Conservation (phyloP, 2,113 vertebrate species). For the Dasyprocta punctata region DNA sequence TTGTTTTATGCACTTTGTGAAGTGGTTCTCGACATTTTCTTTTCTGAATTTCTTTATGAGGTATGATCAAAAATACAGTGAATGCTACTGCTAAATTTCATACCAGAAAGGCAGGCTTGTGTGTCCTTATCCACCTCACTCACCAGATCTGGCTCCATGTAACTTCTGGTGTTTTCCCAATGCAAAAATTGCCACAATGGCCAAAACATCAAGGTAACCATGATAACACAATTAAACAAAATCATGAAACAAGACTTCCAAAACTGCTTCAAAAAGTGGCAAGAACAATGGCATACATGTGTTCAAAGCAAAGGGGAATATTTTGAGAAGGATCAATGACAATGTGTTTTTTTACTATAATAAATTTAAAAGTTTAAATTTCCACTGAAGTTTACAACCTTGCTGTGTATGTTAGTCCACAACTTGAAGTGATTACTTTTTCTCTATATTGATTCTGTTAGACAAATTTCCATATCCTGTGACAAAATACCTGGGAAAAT, state of each 20-base stretch:
- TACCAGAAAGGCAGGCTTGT: not conserved
- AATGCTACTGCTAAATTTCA: not conserved
- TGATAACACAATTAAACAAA: not conserved
- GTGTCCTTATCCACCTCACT: not conserved
- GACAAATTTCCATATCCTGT: not conserved
- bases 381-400: not conserved
- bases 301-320: not conserved
- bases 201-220: not conserved
- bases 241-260: not conserved
- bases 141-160: not conserved
- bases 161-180: not conserved
- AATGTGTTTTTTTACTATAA: not conserved
- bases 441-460: not conserved
- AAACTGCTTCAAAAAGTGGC: not conserved
- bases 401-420: not conserved
- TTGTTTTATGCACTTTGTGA: not conserved
- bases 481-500: not conserved
- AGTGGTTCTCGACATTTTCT: not conserved
- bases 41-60: not conserved
- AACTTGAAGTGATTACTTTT: not conserved
- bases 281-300: not conserved
- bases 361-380: not conserved
- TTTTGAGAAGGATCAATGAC: not conserved
- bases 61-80: not conserved
- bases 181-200: not conserved